These are phyloP conservation scores for Aphelinus atriplicis DNA, from an alignment of 1,140 invertebrate genomes.

Conservation along the genomic window DNA sequence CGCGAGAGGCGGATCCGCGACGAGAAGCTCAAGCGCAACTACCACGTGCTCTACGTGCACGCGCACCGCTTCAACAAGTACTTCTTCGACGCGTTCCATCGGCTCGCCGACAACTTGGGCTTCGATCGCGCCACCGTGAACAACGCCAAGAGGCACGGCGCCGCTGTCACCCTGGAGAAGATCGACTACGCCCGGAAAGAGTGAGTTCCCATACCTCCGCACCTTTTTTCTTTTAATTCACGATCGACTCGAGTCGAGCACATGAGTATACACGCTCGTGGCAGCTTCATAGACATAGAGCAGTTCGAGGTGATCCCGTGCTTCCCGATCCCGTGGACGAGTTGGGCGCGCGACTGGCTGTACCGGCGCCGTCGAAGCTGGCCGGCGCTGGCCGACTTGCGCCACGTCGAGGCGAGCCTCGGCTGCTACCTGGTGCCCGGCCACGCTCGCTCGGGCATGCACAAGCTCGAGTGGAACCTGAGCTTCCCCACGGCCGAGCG, in stretches of 20 bases:
- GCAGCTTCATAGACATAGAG: conserved; percentile 54
- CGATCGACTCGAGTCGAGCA: not conserved
- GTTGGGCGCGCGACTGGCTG: conserved; percentile 73
- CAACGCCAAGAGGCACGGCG: conserved; percentile 67
- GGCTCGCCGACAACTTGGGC: conserved; percentile 66
- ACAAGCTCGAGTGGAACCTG: conserved; percentile 78
- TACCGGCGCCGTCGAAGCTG: conserved; percentile 70
- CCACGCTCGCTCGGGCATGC: conserved; percentile 69
- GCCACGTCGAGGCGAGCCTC: conserved; percentile 71
- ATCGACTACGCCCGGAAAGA: conserved; percentile 39
- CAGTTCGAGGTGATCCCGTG: conserved; percentile 73
- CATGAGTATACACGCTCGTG: no score
- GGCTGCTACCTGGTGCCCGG: conserved; percentile 77
- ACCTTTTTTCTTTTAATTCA: conserved; percentile 13
- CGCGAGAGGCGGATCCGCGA: conserved; percentile 63
- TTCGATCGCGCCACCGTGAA: conserved; percentile 64
- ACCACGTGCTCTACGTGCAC: conserved; percentile 69
- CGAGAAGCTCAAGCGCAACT: conserved; percentile 56
- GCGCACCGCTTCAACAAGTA: conserved; percentile 71
- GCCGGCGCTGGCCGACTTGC: conserved; percentile 73
- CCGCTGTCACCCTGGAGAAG: conserved; percentile 70
- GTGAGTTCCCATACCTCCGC: not conserved
- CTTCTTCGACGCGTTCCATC: conserved; percentile 70
- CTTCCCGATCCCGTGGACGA: conserved; percentile 74
- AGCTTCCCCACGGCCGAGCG: conserved; percentile 78